A percentile compares a stretch with the other conserved stretches of the same genome.
These are phyloP conservation scores for Tetragnatha versicolor DNA, from an alignment of 1,140 invertebrate genomes.

Conservation along the genomic window DNA sequence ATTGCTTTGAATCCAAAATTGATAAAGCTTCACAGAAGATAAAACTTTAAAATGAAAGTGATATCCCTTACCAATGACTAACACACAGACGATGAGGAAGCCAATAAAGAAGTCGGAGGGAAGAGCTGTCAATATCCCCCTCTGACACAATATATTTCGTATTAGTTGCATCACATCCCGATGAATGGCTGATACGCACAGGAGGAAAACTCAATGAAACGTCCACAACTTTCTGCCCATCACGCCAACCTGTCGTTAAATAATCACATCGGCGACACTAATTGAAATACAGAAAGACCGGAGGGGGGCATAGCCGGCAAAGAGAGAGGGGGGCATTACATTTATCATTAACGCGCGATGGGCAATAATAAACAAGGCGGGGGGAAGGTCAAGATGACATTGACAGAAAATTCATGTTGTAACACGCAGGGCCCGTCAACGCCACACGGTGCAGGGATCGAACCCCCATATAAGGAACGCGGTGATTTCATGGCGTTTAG, in stretches of 20 bases:
- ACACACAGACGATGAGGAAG: too few species aligned
- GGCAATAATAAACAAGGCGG: constrained; percentile 52
- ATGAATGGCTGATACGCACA: too few species aligned
- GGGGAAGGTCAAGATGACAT: constrained; percentile 33
- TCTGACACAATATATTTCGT: too few species aligned
- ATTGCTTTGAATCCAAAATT: too few species aligned
- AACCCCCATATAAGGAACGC: constrained; percentile 30
- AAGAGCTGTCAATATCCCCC: too few species aligned
- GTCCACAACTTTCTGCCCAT: neutral
- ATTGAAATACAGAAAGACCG: constrained; percentile 34
- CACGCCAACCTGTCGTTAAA: constrained; percentile 12
- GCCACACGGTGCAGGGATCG: constrained; percentile 40
- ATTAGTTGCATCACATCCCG: too few species aligned
- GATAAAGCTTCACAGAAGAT: too few species aligned
- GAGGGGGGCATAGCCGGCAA: neutral
- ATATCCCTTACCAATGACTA: too few species aligned
- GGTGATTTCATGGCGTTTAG: constrained; percentile 52
- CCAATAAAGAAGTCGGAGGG: too few species aligned
- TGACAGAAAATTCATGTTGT: constrained; percentile 52
- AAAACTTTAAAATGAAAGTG: too few species aligned
- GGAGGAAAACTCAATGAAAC: too few species aligned
- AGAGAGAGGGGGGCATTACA: constrained; percentile 13
- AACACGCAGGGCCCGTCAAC: constrained; percentile 36
- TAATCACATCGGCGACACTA: constrained; percentile 31
- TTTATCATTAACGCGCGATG: constrained; percentile 52